Evolutionary conservation across 2,113 vertebrate species (phyloP), one percentile per base, ranked within the genome.

Genomic region (Pangasianodon hypophthalmus): DNA sequence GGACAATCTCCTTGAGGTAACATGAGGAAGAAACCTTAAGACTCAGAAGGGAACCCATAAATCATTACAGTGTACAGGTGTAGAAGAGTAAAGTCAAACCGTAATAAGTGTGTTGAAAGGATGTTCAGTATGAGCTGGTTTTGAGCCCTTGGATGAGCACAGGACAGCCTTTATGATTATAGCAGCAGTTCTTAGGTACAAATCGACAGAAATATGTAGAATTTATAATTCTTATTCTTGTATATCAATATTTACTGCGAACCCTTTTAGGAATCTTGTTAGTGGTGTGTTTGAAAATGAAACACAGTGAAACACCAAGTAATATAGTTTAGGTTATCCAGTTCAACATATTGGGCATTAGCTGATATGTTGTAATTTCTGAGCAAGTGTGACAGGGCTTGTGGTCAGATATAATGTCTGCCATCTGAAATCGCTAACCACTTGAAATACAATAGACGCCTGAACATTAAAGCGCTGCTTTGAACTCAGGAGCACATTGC

Each of bases 351-450:
- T 87, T 73, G 85, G 64, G 67, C 46, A 50, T n/a, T 71, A 41
- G 67, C 37, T 58, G 85, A 75, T 24, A 79, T 87, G 69, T 32
- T 62, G 75, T 84, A 13, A 84, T 88, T 84, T 71, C 50, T 54
- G 58, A 88, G 56, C n/a, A 60, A 81, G 58, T 81, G 80, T 83
- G 80, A 84, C 87, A 84, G 87, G 67, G 16, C 62, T 84, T 88
- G 60, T 54, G 80, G 87, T 71, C 80, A n/a, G 80, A 88, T 71
- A 71, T 88, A 83, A 83, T 88, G 44, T 24, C 64, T 84, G 64
- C 64, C 79, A 83, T 88, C 48, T 84, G 87, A 71, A 88, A 58
- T 84, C 50, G 24, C 64, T 71, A 84, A 88, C 87, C 87, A 83
- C 79, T 82, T 88, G 48, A 83, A 88, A 54, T 54, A 84, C 62